phyloP scores from a whole-genome alignment of 2,888 invertebrate genomes.

The Cosmia pyralina region DNA sequence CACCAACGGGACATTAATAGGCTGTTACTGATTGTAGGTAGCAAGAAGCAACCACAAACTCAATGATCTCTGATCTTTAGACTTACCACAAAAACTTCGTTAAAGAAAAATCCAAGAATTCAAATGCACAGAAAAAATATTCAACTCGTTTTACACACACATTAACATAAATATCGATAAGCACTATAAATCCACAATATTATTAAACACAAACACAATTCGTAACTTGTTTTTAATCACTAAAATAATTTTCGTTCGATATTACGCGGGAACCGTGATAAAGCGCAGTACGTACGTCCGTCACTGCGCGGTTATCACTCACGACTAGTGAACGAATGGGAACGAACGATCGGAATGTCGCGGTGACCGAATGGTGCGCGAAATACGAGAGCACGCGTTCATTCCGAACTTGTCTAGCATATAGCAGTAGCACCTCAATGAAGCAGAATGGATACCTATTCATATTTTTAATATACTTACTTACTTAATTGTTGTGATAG shows the following conservation, averaged over 20 bases:
- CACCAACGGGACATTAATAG: slow-evolving; percentile 59
- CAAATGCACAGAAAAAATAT: slow-evolving; percentile 75
- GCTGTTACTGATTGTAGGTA: slow-evolving; percentile 42
- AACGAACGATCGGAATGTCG: slow-evolving; percentile 72
- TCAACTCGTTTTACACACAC: slow-evolving; percentile 82
- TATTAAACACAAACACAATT: slow-evolving; percentile 70
- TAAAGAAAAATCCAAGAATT: slow-evolving; percentile 82
- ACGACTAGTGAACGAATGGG: slow-evolving; percentile 81
- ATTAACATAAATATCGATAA: slow-evolving; percentile 70
- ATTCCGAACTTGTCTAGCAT: slow-evolving; percentile 50
- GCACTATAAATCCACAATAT: slow-evolving; percentile 73
- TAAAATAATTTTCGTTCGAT: slow-evolving; percentile 73
- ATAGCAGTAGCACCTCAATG: slow-evolving; percentile 40
- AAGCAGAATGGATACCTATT: slow-evolving; percentile 29
- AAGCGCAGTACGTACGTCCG: slow-evolving; percentile 70
- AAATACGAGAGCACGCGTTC: slow-evolving; percentile 67
- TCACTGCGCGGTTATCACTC: slow-evolving; percentile 79
- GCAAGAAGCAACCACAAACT: slow-evolving; percentile 40
- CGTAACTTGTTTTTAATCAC: slow-evolving; percentile 75
- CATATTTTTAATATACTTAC: slow-evolving; percentile 21
- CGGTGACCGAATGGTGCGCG: slow-evolving; percentile 72
- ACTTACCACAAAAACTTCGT: slow-evolving; percentile 84
- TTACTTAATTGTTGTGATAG: slow-evolving; percentile 15
- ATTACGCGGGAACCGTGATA: slow-evolving; percentile 76
- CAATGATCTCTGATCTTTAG: slow-evolving; percentile 68